Evolutionary conservation across 2,888 invertebrate genomes (phyloP), one percentile per base, ranked within the genome.

Genomic region (Tipula confusa): DNA sequence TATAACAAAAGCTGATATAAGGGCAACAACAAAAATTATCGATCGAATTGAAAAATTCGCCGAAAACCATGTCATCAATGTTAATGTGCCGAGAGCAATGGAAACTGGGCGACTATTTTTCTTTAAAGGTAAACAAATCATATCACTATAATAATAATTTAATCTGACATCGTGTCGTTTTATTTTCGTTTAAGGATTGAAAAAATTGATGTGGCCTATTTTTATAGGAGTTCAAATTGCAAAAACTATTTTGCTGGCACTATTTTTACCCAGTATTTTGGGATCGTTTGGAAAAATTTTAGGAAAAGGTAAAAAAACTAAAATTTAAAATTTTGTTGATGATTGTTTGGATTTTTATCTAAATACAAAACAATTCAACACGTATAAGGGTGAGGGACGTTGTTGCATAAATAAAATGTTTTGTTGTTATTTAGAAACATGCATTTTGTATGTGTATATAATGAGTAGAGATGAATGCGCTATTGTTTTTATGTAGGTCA

Each of bases 221-320:
- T 92, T 96, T 86, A 93, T 97, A 87, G 96, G 95, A 0, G 93
- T 94, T 4, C 96, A 96, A 90, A 92, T 96, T 83, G 91, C 96
- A 86, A 97, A 97, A 89, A 95, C 95, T 38, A 92, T 96, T 81
- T 90, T 96, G 28, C 92, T 96, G 36, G 96, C 96, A 7, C 93
- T 96, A 91, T 96, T 97, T 89, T 91, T 96, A 87, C 96, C 96
- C 0, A 95, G 95, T 84, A 93, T 96, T 84, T 91, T 96, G 85
- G 96, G 96, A 83, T 95, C 95, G 86, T 92, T 96, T 84, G 95
- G 95, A 83, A 95, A 95, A 89, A 92, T 96, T 85, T 93, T 96
- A 84, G 95, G 95, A 84, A 96, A 96, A 92, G 96, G 96, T 93
- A 89, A 82, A 82, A 18, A 82, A n/a, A n/a, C n/a, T n/a, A n/a